Conservation (phyloP, 2,888 invertebrate species). For the Cantharis rustica region DNA sequence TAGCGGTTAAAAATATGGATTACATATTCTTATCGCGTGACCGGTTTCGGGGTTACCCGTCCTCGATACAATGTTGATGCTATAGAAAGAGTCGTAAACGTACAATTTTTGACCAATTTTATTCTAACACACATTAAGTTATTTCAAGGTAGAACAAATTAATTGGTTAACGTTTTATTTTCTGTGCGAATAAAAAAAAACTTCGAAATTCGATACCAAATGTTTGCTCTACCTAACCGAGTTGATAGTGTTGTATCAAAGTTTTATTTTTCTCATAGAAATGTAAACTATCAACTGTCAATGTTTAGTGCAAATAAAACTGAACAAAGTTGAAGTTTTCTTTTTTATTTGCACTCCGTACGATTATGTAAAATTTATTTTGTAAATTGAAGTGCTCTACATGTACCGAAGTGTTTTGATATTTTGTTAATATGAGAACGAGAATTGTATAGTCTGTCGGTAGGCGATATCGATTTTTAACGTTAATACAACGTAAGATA, state of each 20-base stretch:
- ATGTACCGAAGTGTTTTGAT: neutral
- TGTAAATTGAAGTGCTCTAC: constrained; percentile 2
- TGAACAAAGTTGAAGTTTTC: neutral
- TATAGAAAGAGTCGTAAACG: neutral
- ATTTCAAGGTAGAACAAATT: neutral
- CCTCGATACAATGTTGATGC: too few relatives aligned
- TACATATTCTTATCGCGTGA: too few relatives aligned
- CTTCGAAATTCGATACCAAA: neutral
- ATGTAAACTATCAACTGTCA: neutral
- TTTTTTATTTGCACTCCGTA: neutral
- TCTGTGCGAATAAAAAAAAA: neutral
- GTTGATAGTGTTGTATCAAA: neutral
- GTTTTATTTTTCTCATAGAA: neutral
- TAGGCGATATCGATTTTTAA: neutral
- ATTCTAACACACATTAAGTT: neutral
- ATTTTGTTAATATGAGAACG: neutral
- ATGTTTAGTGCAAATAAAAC: neutral
- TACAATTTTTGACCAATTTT: neutral
- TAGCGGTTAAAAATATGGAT: too few relatives aligned
- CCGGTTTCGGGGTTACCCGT: too few relatives aligned
- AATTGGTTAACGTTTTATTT: neutral
- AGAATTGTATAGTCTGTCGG: neutral
- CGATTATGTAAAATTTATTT: neutral
- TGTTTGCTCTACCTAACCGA: neutral
- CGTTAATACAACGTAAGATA: neutral